Percentiles rank a stretch among this genome's conserved stretches.
phyloP scores from a whole-genome alignment of 92 coral and sea anemone genomes.

The Micromussa lordhowensis region DNA sequence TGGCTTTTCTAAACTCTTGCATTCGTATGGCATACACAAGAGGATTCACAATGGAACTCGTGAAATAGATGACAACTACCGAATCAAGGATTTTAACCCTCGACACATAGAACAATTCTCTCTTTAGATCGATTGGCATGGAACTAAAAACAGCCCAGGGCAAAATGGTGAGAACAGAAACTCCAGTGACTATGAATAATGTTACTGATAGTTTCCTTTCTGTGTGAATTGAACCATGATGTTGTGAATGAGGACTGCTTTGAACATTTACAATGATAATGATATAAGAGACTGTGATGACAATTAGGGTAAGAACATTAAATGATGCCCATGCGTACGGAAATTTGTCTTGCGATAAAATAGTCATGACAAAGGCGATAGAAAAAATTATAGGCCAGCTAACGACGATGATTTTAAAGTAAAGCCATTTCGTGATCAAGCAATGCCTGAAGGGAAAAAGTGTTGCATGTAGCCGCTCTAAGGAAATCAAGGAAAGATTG shows the following conservation, averaged over 20 bases:
- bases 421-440: background rate
- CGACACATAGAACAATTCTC: background rate
- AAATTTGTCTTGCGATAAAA: too few relatives aligned
- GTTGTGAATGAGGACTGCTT: background rate
- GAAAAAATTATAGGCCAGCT: background rate
- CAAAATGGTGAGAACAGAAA: background rate
- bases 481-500: background rate
- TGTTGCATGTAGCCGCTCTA: slow-evolving; percentile 23
- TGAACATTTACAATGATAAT: background rate
- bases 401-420: background rate
- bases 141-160: background rate
- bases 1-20: slow-evolving; percentile 3
- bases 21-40: slow-evolving; percentile 52
- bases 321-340: background rate
- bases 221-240: background rate
- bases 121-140: background rate
- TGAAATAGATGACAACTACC: background rate
- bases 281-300: background rate
- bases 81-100: background rate
- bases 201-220: background rate
- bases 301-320: background rate
- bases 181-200: background rate
- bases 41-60: slow-evolving; percentile 17
- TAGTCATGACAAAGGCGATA: too few relatives aligned
- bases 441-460: too few relatives aligned